Evolutionary conservation across 2,113 vertebrate species (phyloP).

Genomic region (Rhombomys opimus): DNA sequence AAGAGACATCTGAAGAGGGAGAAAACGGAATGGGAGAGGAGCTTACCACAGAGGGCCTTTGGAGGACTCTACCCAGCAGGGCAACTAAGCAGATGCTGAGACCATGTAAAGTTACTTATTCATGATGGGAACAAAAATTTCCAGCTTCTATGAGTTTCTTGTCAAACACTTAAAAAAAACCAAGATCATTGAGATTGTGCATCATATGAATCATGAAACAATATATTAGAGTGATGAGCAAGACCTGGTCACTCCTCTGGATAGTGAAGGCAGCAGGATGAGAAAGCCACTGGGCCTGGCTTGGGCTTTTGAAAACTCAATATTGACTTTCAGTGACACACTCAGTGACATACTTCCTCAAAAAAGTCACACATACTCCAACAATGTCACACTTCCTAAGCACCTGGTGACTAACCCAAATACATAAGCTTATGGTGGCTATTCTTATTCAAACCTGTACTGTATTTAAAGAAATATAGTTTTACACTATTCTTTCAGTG

Average conservation of each 20-base stretch:
- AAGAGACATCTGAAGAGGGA: no score
- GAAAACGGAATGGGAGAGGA: no score
- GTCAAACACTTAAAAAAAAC: background rate
- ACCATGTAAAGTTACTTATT: slow-evolving; percentile 22
- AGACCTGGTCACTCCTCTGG: no score
- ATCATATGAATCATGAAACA: slow-evolving; percentile 26
- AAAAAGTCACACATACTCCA: background rate
- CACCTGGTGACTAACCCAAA: background rate
- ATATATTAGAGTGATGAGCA: background rate
- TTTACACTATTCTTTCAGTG: no score
- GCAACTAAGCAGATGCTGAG: background rate
- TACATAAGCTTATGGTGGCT: background rate
- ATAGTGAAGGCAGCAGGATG: background rate
- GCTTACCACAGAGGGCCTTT: no score
- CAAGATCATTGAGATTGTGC: background rate
- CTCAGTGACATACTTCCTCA: background rate
- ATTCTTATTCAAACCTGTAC: background rate
- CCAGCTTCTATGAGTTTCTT: slow-evolving; percentile 12
- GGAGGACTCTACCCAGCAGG: no score
- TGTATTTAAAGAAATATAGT: no score
- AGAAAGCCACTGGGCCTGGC: background rate
- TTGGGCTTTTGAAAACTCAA: background rate
- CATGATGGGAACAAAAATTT: background rate
- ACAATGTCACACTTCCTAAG: background rate
- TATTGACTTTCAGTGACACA: background rate